Evolutionary conservation across 2,797 vertebrate species (phyloP).

Genomic region (Champsocephalus gunnari): DNA sequence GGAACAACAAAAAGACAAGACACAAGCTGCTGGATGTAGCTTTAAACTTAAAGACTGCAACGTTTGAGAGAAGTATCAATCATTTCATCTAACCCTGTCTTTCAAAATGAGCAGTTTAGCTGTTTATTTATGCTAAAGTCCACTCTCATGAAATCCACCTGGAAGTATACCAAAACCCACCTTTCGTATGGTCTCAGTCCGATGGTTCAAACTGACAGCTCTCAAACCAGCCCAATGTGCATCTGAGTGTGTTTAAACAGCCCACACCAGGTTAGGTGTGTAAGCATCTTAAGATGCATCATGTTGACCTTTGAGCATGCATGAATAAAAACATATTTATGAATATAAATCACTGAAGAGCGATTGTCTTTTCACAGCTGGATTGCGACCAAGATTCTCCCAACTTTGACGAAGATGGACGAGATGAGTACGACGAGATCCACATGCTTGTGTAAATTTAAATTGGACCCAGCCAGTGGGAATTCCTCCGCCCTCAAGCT

Average conservation of each 20-base stretch:
- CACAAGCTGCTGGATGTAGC: neutral
- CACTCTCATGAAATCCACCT: neutral
- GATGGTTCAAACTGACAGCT: neutral
- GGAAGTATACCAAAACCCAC: neutral
- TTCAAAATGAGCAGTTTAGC: neutral
- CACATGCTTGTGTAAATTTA: conserved; percentile 94
- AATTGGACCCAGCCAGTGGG: conserved; percentile 1
- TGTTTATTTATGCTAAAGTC: neutral
- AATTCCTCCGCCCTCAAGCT: conserved; percentile 32
- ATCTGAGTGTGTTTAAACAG: neutral
- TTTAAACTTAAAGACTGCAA: neutral
- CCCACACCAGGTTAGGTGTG: neutral
- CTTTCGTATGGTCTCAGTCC: neutral
- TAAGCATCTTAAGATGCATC: neutral
- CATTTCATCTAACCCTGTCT: neutral
- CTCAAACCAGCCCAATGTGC: neutral
- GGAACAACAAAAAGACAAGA: too few species aligned
- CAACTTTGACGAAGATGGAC: conserved; percentile 96
- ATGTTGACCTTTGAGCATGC: neutral
- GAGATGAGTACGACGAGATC: conserved; percentile 97
- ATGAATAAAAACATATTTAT: neutral
- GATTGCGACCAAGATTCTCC: conserved; percentile 95
- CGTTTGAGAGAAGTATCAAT: neutral
- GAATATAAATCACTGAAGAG: neutral
- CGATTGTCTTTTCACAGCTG: conserved; percentile 83